These are phyloP conservation scores for Alosa sapidissima DNA, from an alignment of 2,797 vertebrate species.

Conservation along the genomic window DNA sequence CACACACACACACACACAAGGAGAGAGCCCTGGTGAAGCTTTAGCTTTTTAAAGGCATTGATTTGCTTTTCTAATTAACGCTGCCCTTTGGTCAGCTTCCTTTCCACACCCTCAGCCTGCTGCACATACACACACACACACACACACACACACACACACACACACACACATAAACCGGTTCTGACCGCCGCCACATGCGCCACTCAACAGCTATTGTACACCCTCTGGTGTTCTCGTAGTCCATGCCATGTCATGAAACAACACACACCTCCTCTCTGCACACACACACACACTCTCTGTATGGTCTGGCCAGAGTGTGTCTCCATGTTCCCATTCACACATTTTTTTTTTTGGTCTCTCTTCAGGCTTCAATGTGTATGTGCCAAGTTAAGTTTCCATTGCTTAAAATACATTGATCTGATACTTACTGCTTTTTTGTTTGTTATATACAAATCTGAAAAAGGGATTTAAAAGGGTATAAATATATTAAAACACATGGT, in stretches of 20 bases:
- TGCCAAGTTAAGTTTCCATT: constrained; percentile 8
- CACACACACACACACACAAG: neutral
- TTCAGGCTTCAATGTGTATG: neutral
- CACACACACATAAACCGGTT: constrained; percentile 7
- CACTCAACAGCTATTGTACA: neutral
- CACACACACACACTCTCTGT: neutral
- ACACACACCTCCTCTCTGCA: neutral
- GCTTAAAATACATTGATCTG: neutral
- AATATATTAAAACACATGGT: neutral
- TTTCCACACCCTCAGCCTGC: neutral
- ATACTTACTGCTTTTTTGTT: neutral
- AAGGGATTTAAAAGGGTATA: neutral
- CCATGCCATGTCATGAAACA: neutral
- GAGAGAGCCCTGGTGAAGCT: neutral
- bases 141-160: constrained; percentile 6
- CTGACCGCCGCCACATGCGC: neutral
- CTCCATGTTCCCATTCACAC: neutral
- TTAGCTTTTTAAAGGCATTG: constrained; percentile 43
- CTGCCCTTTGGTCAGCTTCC: constrained; percentile 51
- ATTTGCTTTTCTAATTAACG: constrained; percentile 53
- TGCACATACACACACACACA: neutral
- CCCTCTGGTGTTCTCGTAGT: neutral
- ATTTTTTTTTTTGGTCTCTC: neutral
- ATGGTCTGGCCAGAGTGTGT: neutral
- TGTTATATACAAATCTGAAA: neutral